Base-by-base conservation (phyloP, 2,797 vertebrate genomes). In the Lagorchestes hirsutus region DNA sequence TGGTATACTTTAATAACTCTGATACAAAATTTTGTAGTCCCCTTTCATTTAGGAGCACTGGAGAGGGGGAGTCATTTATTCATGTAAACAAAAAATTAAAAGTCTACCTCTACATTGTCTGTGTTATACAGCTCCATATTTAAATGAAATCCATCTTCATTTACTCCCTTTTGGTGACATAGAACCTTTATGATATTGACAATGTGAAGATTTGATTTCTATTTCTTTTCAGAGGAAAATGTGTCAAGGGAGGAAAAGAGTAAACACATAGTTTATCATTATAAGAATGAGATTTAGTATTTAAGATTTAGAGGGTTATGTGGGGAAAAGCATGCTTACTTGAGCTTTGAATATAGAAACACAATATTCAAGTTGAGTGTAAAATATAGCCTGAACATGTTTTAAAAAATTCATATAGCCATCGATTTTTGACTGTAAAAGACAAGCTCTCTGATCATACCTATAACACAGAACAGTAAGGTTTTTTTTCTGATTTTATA, bases 201-300 rank as follows among this genome's bases (percentile, higher is more conserved):
- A 58, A 55, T 92, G 34, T 92, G 93, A 90, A 31, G 52, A 18
- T 29, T 6, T 55, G 52, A 92, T 92, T 93, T 90, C 59, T 95
- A 54, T 92, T 96, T 96, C 92, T 57, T 94, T 96, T 95, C 87
- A 96, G 97, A 94, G 93, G 93, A 94, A 92, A 96, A 50, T 92
- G 28, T 13, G n/a, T 95, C 62, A 94, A 96, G 52, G 74, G 54
- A 96, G 95, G 14, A 12, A 82, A 95, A 95, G 93, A 94, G 92
- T 67, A 92, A 97, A 93, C 57, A 95, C 22, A 74, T 93, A 93
- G 29, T 94, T 92, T 94, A 94, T 93, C 92, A 95, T 96, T 91
- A 90, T 67, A 91, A 8, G 93, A 95, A 92, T 92, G 40, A 91
- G 10, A 55, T 58, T 94, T 54, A 90, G 95, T 62, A n/a, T 95